Base-by-base conservation (phyloP, 2,113 vertebrate species). In the Sminthopsis crassicaudata region DNA sequence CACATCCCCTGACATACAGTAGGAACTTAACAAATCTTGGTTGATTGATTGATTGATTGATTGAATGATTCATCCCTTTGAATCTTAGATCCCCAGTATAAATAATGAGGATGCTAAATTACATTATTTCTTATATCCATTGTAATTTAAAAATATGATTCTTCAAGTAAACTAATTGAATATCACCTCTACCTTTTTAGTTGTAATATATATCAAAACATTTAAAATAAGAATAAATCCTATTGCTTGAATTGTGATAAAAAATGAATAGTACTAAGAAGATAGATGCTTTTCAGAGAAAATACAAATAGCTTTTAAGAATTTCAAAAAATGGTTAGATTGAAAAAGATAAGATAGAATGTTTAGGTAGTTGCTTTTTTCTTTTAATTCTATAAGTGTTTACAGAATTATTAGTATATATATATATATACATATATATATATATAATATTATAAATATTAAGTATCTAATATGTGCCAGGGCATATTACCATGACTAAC, bases 171-270 rank as follows among this genome's bases (percentile, higher is more conserved):
- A 67, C 54, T 27, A 67, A 36, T 12, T 67, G 10, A 67, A 36
- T 67, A 36, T 67, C 60, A 36, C 1, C 60, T 67, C 60, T 67
- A 67, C 27, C 12, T 84, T 42, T 91, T 95, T 36, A 30, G 84
- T 67, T 84, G 10, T 4, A 91, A 19, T 36, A 54, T 30, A 53
- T 4, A 42, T 91, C 96, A 10, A 9, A 92, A 92, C 36, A 89
- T 60, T 90, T 76, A 94, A 96, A 89, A 89, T 51, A 2, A 27
- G n/a, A 97, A 93, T 91, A 57, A 36, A 96, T 96, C 96, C 93
- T 0, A 30, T 89, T 51, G 9, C 42, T 24, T 57, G 91, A 95
- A 84, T 55, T 52, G 1, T 27, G 92, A 55, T 54, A 46, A 90
- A 67, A 92, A 36, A 36, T 67, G 11, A 67, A 5, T 67, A 67